A percentile compares a stretch with the other conserved stretches of the same genome.
Evolutionary conservation across 2,113 vertebrate genomes (phyloP).

Genomic region (Aepyceros melampus): DNA sequence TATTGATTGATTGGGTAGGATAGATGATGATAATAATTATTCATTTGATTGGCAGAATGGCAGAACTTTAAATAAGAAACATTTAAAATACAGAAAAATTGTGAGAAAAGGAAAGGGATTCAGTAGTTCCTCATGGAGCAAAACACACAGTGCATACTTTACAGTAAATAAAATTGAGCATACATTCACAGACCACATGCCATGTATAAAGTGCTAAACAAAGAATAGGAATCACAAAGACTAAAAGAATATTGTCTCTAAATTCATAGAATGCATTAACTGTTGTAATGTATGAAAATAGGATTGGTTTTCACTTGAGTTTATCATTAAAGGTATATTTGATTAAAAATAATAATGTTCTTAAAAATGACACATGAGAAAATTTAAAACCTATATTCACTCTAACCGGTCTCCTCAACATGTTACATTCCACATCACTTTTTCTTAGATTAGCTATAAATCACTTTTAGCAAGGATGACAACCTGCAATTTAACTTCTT

Average conservation of each 20-base stretch:
- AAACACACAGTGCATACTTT: background rate
- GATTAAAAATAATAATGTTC: background rate
- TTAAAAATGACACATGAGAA: background rate
- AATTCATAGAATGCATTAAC: background rate
- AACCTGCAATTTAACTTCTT: background rate
- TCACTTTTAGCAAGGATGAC: background rate
- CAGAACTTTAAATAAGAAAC: background rate
- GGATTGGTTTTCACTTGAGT: background rate
- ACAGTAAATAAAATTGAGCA: background rate
- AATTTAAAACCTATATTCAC: background rate
- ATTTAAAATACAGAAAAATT: background rate
- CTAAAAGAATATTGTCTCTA: background rate
- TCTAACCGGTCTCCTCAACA: background rate
- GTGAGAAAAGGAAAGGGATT: background rate
- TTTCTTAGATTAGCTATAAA: background rate
- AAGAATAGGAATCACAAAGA: background rate
- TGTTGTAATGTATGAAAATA: background rate
- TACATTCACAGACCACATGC: background rate
- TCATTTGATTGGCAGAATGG: constrained; percentile 5
- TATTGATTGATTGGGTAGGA: background rate
- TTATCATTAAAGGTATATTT: background rate
- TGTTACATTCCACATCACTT: background rate
- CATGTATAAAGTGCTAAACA: background rate
- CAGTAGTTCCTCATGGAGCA: background rate
- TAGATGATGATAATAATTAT: constrained; percentile 14